Evolutionary conservation across 2,113 vertebrate genomes (phyloP).

Genomic region (Sapayoa aenigma): DNA sequence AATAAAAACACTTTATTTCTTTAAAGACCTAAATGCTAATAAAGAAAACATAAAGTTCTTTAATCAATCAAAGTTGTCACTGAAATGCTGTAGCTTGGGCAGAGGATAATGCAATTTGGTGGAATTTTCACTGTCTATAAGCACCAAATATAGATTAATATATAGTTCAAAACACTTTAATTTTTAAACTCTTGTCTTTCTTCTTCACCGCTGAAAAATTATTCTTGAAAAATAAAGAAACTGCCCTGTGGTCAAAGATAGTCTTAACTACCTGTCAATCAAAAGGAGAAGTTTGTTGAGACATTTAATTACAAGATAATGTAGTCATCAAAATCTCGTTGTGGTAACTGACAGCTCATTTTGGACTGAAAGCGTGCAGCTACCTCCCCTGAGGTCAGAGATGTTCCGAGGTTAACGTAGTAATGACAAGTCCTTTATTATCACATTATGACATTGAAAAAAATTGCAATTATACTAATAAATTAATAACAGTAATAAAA

Average conservation of each 20-base stretch:
- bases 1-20: slow-evolving; percentile 7
- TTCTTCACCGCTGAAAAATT: slow-evolving; percentile 62
- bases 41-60: slow-evolving; percentile 20
- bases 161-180: slow-evolving; percentile 64
- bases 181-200: slow-evolving; percentile 67
- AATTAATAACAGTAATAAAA: slow-evolving; percentile 85
- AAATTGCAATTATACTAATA: slow-evolving; percentile 83
- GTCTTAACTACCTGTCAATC: slow-evolving; percentile 84
- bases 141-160: slow-evolving; percentile 65
- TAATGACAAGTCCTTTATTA: slow-evolving; percentile 86
- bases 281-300: slow-evolving; percentile 81
- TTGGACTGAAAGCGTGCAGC: slow-evolving; percentile 76
- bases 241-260: slow-evolving; percentile 82
- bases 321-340: slow-evolving; percentile 80
- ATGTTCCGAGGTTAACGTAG: slow-evolving; percentile 77
- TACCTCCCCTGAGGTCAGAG: slow-evolving; percentile 78
- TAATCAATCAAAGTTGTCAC: slow-evolving; percentile 67
- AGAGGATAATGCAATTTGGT: slow-evolving; percentile 23
- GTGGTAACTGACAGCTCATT: slow-evolving; percentile 84
- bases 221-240: slow-evolving; percentile 80
- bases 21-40: slow-evolving; percentile 32
- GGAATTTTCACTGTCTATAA: slow-evolving; percentile 37
- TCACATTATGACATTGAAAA: slow-evolving; percentile 80
- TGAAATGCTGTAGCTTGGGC: not conserved
- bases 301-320: slow-evolving; percentile 87